These are phyloP conservation scores for Lepidocyrtoides sp. DNA, from an alignment of 2,888 invertebrate species.

Conservation along the genomic window DNA sequence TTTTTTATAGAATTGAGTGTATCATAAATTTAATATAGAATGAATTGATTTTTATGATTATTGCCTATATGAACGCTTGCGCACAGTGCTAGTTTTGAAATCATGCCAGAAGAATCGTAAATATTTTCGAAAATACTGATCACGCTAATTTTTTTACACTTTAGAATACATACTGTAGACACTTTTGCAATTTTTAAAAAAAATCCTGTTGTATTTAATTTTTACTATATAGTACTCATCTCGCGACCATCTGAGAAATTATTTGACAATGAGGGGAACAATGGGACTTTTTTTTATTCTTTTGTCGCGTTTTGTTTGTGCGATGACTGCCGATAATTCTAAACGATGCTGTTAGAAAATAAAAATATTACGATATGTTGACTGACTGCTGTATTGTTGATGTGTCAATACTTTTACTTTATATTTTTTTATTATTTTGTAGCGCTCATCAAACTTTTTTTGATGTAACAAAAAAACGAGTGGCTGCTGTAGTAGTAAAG, in stretches of 20 bases:
- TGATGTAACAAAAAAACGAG: background rate
- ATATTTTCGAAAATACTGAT: slow-evolving; percentile 9
- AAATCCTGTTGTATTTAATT: no score
- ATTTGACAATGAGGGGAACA: background rate
- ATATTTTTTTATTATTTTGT: no score
- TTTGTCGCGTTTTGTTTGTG: slow-evolving; percentile 12
- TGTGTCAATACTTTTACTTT: background rate
- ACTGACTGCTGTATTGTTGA: background rate
- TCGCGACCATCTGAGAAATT: no score
- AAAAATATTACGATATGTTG: background rate
- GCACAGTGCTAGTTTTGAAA: slow-evolving; percentile 50
- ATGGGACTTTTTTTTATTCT: slow-evolving; percentile 1
- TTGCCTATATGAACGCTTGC: background rate
- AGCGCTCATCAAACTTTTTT: no score
- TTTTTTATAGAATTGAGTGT: background rate
- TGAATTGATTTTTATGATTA: slow-evolving; percentile 5
- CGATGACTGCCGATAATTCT: background rate
- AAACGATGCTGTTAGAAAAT: background rate
- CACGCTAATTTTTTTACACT: background rate
- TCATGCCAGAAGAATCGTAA: slow-evolving; percentile 66
- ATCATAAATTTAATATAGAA: background rate
- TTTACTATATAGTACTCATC: no score
- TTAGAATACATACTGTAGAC: background rate
- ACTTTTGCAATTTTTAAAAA: background rate
- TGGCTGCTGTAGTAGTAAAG: background rate